These are phyloP conservation scores for Garrulus glandarius DNA, from an alignment of 2,797 vertebrate species.

Conservation along the genomic window DNA sequence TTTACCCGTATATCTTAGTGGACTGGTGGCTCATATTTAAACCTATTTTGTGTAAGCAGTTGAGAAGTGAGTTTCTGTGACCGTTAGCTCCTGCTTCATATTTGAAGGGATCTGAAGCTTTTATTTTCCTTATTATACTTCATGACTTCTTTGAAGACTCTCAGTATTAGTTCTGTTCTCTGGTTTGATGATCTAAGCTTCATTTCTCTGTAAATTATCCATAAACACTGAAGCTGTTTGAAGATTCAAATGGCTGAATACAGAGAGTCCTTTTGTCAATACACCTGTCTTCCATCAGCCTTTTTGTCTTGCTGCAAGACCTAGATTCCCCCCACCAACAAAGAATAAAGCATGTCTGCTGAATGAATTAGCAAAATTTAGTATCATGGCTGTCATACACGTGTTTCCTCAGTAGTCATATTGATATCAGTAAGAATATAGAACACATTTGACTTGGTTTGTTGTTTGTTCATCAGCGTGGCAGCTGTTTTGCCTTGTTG, in stretches of 20 bases:
- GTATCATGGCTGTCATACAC: not conserved
- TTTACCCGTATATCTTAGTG: not conserved
- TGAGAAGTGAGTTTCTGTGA: not conserved
- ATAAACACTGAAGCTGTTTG: not conserved
- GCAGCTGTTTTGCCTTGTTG: not conserved
- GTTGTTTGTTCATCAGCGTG: fast-evolving
- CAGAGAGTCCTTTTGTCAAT: not conserved
- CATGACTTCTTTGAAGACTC: not conserved
- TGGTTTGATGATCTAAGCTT: not conserved
- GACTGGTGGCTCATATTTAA: not conserved
- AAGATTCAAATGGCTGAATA: not conserved
- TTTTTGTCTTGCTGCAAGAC: not conserved
- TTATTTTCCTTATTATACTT: not conserved
- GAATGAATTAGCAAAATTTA: not conserved
- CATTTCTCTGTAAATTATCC: constrained; percentile 7
- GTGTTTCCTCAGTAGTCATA: not conserved
- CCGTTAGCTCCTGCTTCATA: not conserved
- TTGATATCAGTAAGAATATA: not conserved
- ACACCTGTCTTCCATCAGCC: not conserved
- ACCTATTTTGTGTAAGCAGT: not conserved
- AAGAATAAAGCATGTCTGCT: not conserved
- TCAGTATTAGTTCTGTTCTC: not conserved
- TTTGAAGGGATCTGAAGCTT: not conserved
- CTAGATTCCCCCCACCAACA: not conserved
- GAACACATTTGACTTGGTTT: not conserved